Evolutionary conservation across 2,797 vertebrate genomes (phyloP).

Genomic region (Scomberomorus guttatus): DNA sequence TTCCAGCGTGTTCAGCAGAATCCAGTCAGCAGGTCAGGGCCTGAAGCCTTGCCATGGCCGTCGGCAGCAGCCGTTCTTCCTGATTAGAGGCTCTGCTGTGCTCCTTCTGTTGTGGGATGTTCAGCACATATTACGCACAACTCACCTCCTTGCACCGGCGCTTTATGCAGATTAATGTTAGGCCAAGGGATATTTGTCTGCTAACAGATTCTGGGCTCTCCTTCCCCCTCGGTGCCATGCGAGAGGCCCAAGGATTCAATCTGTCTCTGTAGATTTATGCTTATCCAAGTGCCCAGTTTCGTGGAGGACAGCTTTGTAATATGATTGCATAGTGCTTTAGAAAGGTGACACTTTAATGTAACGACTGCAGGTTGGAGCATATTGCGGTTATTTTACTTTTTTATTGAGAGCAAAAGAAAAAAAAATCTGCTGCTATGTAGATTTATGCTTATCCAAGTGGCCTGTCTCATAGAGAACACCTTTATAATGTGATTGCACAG

Average conservation of each 20-base stretch:
- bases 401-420: conserved; percentile 37
- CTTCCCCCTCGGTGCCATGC: conserved; percentile 14
- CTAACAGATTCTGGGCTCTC: conserved; percentile 39
- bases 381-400: conserved; percentile 63
- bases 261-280: conserved; percentile 56
- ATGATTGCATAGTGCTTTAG: conserved; percentile 42
- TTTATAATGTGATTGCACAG: conserved; percentile 68
- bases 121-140: conserved; percentile 63
- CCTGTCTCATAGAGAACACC: conserved; percentile 61
- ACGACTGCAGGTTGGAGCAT: conserved; percentile 57
- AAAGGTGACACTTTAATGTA: conserved; percentile 66
- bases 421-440: conserved; percentile 53
- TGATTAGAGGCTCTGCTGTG: conserved; percentile 68
- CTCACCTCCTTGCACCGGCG: conserved; percentile 54
- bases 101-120: conserved; percentile 69
- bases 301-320: conserved; percentile 37
- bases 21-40: conserved; percentile 65
- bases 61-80: conserved; percentile 40
- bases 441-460: conserved; percentile 68
- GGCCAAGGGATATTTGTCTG: conserved; percentile 70
- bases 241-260: conserved; percentile 42
- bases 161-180: conserved; percentile 73
- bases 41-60: conserved; percentile 22
- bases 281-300: conserved; percentile 12
- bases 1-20: conserved; percentile 65